Evolutionary conservation across 2,797 vertebrate genomes (phyloP).

Genomic region (Pogoniulus pusillus): DNA sequence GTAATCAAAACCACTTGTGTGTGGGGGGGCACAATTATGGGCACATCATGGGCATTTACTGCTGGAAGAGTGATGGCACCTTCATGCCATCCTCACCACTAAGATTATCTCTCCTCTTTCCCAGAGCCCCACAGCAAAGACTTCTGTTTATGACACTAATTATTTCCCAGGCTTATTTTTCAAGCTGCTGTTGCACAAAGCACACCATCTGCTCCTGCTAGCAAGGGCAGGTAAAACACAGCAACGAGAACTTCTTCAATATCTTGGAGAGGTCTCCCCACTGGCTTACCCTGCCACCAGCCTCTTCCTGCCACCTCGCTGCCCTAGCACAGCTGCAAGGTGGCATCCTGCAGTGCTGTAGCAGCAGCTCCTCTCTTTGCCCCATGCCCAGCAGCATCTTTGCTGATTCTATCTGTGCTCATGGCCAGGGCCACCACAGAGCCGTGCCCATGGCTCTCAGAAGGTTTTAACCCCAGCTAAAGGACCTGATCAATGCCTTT

Average conservation of each 20-base stretch:
- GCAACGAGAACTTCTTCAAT: neutral
- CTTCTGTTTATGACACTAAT: neutral
- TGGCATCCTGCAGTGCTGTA: neutral
- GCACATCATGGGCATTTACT: neutral
- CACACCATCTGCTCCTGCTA: neutral
- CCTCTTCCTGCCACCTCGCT: fast-evolving
- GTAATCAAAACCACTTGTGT: fast-evolving
- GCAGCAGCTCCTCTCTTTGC: neutral
- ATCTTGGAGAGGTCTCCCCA: fast-evolving
- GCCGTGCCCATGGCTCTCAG: fast-evolving
- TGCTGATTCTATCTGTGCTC: fast-evolving
- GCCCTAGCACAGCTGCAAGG: neutral
- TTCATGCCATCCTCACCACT: neutral
- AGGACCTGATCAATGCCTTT: fast-evolving
- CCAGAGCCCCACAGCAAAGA: neutral
- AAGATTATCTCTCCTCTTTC: neutral
- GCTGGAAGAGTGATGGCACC: neutral
- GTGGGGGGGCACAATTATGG: neutral
- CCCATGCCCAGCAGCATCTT: fast-evolving
- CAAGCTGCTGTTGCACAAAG: neutral
- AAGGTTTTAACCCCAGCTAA: too few relatives aligned
- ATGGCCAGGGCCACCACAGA: fast-evolving
- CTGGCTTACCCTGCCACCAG: fast-evolving
- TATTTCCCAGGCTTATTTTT: neutral
- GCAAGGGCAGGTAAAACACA: fast-evolving